Evolutionary conservation across 2,888 invertebrate genomes (phyloP), one percentile per base, ranked within the genome.

Genomic region (Euplagia quadripunctaria): DNA sequence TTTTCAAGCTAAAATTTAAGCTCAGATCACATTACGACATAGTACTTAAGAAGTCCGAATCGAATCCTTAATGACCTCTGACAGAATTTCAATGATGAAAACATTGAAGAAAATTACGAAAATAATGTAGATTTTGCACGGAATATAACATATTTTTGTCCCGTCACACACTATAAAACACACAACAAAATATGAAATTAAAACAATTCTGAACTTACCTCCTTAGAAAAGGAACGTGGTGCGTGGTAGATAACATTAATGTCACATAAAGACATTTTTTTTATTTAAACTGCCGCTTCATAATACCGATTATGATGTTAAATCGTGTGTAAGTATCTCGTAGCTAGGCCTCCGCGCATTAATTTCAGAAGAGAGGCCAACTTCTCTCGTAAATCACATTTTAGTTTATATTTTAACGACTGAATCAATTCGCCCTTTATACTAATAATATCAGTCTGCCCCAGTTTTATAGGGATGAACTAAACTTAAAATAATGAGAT

Each of bases 281-380:
- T 82, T 86, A 76, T 84, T 82, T 82, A 82, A 86, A 82, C 84
- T 85, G 86, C 76, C 83, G 82, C 76, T 76, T 82, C 80, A 79
- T 78, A 79, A 85, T 86, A 79, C 85, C 79, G 86, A 86, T 87
- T 83, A 86, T 83, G 82, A 83, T 82, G 84, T 82, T 83, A 84
- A 88, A 85, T 87, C 82, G 88, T 82, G 84, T 79, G 85, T 79
- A 84, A 86, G 80, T 82, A 83, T 85, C 82, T 82, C 78, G 49
- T 49, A 79, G 77, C 77, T 79, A 79, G 76, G 78, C 78, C 68
- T 78, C 67, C 16, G 43, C 65, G 72, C 72, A 77, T 84, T 80
- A 77, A 84, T 79, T 78, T 77, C 70, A 71, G 74, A 75, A 76
- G 80, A 75, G 73, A 73, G 75, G 41, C 75, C 68, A 84, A 86